Conservation (phyloP, 2,888 invertebrate species). For the Melitaea athalia region DNA sequence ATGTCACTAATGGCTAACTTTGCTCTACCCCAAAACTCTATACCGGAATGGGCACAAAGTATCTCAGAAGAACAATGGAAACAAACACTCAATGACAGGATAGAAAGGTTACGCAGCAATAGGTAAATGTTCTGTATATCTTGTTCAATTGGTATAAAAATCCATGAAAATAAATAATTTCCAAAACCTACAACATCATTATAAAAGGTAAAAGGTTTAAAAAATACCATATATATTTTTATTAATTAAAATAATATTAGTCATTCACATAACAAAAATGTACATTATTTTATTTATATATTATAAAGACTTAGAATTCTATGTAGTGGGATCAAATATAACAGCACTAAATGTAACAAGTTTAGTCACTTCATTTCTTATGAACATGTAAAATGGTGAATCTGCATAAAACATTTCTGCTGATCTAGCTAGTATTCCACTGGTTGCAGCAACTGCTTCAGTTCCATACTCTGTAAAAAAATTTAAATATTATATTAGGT, state of each 20-base stretch:
- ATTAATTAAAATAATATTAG: not conserved
- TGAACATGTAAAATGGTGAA: conserved; percentile 88
- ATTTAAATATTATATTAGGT: not conserved
- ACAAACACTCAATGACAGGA: conserved; percentile 82
- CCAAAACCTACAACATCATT: too few relatives aligned
- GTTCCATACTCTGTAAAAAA: conserved; percentile 84
- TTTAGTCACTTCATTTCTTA: conserved; percentile 85
- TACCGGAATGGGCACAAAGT: conserved; percentile 87
- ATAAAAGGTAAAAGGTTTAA: not conserved
- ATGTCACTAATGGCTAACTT: conserved; percentile 87
- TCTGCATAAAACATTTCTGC: conserved; percentile 80
- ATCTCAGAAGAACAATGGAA: conserved; percentile 88
- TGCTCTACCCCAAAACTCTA: conserved; percentile 83
- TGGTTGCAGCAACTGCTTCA: conserved; percentile 86
- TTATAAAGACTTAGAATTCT: conserved; percentile 5
- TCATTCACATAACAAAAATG: not conserved
- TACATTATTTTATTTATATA: not conserved
- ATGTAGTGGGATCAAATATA: conserved; percentile 80
- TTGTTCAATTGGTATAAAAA: not conserved
- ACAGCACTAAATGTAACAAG: conserved; percentile 88
- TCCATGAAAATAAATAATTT: not conserved
- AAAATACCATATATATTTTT: not conserved
- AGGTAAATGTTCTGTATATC: conserved; percentile 46
- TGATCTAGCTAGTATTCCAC: conserved; percentile 79
- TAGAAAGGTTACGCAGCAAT: conserved; percentile 70